Base-by-base conservation (phyloP, 2,888 invertebrate species). In the Ochropleura leucogaster region DNA sequence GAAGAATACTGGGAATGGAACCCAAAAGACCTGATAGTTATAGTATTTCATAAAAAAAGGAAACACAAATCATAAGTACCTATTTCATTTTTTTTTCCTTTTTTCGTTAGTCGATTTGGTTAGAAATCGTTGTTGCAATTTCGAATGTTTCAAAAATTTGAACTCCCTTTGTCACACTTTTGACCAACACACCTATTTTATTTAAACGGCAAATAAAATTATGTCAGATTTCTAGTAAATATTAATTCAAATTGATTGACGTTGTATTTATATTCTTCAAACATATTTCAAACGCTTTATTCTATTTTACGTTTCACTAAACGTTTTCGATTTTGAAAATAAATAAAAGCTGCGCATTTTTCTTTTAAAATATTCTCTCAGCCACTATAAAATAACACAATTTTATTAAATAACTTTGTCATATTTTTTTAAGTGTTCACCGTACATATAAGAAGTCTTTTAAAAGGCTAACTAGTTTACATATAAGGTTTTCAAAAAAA, bases 281-380 rank as follows among this genome's bases (percentile, higher is more conserved):
- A 74, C 16, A 57, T 49, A 60, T 60, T 68, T 68, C 20, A 47
- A 67, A 63, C 14, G 49, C 59, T 65, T 55, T 62, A 62, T 42
- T 66, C 47, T 18, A 68, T 53, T 64, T 42, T 63, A 12, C 12
- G 20, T 67, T 63, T 63, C 44, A 49, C 40, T 6, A 46, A 69
- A 30, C 4, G 51, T 59, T 59, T 64, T 67, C 42, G 42, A 64
- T 75, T 55, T 30, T 7, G 0, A 47, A 80, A 60, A 14, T n/a
- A 47, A 42, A 68, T 18, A 64, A 74, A 59, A n/a, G 9, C 9
- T 49, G 42, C 4, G 14, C 30, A 14, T 57, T 57, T 57, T 51
- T 47, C 46, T 12, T 14, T 40, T 18, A 4, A 16, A 18, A 44
- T 63, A n/a, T 69, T 70, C 20, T 68, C 40, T 12, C 18, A 40